phyloP scores from a whole-genome alignment of 1,140 invertebrate species.

The Zaprionus vittiger region DNA sequence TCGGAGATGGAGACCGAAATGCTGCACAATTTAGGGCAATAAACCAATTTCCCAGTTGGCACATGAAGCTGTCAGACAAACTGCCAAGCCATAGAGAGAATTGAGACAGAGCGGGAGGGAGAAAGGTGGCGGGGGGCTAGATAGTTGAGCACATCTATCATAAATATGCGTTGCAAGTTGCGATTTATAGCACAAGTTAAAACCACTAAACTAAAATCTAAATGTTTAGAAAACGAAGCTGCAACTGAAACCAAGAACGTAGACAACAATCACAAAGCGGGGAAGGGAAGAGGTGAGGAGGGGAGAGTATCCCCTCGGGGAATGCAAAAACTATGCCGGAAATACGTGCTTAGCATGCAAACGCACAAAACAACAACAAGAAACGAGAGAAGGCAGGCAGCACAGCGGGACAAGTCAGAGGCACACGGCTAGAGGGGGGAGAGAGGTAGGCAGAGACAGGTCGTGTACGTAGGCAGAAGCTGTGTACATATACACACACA shows the following conservation, averaged over 20 bases:
- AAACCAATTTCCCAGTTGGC: constrained; percentile 35
- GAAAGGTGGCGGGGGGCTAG: background rate
- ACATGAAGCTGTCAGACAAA: constrained; percentile 17
- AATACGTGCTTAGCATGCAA: constrained; percentile 80
- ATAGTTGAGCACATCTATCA: constrained; percentile 41
- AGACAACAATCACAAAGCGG: constrained; percentile 27
- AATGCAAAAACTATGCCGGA: constrained; percentile 78
- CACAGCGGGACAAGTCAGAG: constrained; percentile 18
- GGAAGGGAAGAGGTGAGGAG: background rate
- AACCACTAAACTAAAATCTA: constrained; percentile 56
- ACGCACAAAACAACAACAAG: constrained; percentile 63
- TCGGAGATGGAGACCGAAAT: background rate
- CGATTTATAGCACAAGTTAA: constrained; percentile 63
- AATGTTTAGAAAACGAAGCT: constrained; percentile 54
- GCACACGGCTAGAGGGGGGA: background rate
- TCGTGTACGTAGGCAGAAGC: constrained; percentile 25
- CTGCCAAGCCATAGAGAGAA: background rate
- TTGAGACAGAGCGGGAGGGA: background rate
- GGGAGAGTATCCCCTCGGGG: background rate
- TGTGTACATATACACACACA: constrained; percentile 45
- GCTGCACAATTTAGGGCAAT: constrained; percentile 14
- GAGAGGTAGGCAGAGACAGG: background rate
- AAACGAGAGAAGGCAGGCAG: constrained; percentile 5
- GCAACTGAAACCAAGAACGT: constrained; percentile 34
- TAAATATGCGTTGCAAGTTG: constrained; percentile 54